Percentiles rank a stretch among this genome's conserved stretches.
Conservation (phyloP, 2,797 vertebrate species). For the Antennarius maculatus region DNA sequence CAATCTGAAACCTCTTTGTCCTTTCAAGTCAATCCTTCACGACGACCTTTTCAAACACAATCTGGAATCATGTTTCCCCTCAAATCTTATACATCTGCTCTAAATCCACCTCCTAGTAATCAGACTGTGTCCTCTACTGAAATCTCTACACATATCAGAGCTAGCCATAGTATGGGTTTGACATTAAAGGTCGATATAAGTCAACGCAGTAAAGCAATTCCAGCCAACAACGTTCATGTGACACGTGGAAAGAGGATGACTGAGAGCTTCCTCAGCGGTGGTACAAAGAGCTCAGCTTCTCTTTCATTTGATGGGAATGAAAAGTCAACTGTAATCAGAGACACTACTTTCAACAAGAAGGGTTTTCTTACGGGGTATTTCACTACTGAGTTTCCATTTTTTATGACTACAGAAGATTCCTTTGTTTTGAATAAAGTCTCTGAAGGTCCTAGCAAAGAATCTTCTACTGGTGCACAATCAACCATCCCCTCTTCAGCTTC, state of each 20-base stretch:
- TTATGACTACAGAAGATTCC: conserved; percentile 34
- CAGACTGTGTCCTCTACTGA: conserved; percentile 25
- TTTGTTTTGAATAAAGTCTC: conserved; percentile 30
- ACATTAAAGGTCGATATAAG: conserved; percentile 19
- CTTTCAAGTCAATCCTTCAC: conserved; percentile 15
- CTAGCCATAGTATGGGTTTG: conserved; percentile 3
- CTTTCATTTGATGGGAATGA: conserved; percentile 34
- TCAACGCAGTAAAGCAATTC: conserved; percentile 17
- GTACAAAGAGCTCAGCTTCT: conserved; percentile 16
- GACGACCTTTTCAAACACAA: conserved; percentile 32
- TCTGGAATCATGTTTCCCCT: conserved; percentile 1
- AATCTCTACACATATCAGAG: conserved; percentile 17
- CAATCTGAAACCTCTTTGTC: conserved; percentile 1
- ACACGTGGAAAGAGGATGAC: conserved; percentile 10
- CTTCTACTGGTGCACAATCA: conserved; percentile 26
- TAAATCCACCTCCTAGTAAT: conserved; percentile 8
- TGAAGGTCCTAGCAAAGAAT: conserved; percentile 21
- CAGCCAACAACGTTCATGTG: conserved; percentile 5
- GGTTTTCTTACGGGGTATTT: conserved; percentile 18
- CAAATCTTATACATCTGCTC: conserved; percentile 13
- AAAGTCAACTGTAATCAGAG: conserved; percentile 31
- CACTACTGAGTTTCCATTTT: conserved; percentile 34
- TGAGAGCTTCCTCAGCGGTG: conserved; percentile 34
- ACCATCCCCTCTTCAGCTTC: conserved; percentile 28
- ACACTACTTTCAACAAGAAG: conserved; percentile 27